Evolutionary conservation across 2,113 vertebrate species (phyloP).

Genomic region (Furnarius figulus): DNA sequence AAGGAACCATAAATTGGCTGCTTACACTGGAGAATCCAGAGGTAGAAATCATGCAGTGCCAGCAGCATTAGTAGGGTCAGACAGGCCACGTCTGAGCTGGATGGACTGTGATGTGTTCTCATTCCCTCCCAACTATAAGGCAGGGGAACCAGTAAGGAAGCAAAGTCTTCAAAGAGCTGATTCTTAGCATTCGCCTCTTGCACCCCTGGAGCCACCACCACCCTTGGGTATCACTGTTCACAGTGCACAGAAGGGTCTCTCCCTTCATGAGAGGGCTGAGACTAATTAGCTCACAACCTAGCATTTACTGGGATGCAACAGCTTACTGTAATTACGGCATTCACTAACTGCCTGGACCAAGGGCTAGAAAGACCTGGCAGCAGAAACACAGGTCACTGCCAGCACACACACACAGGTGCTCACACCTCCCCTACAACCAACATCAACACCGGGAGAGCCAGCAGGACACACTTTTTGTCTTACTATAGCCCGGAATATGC

Average conservation of each 20-base stretch:
- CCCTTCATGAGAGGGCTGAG: background rate
- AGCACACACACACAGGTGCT: background rate
- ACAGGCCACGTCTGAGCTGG: background rate
- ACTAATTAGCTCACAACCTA: conserved; percentile 29
- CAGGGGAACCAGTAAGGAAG: background rate
- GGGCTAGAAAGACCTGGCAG: background rate
- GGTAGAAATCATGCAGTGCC: conserved; percentile 20
- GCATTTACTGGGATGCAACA: conserved; percentile 9
- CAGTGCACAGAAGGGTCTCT: background rate
- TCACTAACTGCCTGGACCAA: background rate
- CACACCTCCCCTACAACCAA: background rate
- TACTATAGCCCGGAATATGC: background rate
- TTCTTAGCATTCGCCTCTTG: background rate
- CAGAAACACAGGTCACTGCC: background rate
- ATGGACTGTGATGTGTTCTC: background rate
- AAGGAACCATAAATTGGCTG: conserved; percentile 48
- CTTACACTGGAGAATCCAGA: conserved; percentile 32
- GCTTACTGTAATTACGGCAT: conserved; percentile 22
- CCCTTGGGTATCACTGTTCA: background rate
- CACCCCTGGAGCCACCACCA: background rate
- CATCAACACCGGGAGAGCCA: background rate
- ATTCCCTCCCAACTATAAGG: background rate
- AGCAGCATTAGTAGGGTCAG: conserved; percentile 37
- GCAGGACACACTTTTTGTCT: background rate
- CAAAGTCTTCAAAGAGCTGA: background rate